A percentile compares a stretch with the other conserved stretches of the same genome.
These are phyloP conservation scores for Dryobota labecula DNA, from an alignment of 2,888 invertebrate species.

Conservation along the genomic window DNA sequence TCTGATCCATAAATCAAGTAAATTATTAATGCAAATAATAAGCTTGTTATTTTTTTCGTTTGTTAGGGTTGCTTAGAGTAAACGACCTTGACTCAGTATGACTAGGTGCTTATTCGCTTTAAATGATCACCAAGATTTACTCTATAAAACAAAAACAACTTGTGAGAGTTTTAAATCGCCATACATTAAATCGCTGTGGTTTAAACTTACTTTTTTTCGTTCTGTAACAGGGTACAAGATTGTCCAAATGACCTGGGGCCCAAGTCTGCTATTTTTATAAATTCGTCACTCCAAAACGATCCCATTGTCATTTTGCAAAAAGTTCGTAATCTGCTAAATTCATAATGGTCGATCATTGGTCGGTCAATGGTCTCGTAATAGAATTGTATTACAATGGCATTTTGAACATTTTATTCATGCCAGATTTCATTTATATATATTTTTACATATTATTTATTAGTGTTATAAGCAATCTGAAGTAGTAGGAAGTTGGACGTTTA, in stretches of 20 bases:
- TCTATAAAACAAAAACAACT: conserved; percentile 23
- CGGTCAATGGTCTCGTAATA: too few relatives aligned
- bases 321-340: too few relatives aligned
- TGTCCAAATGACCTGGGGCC: background rate
- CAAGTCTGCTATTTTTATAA: too few relatives aligned
- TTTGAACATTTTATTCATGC: too few relatives aligned
- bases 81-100: conserved; percentile 43
- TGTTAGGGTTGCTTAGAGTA: conserved; percentile 8
- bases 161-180: background rate
- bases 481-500: too few relatives aligned
- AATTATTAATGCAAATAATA: conserved; percentile 9
- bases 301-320: too few relatives aligned
- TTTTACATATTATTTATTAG: too few relatives aligned
- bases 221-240: background rate
- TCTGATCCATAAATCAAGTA: background rate
- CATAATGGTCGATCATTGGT: too few relatives aligned
- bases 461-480: too few relatives aligned
- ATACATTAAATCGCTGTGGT: background rate
- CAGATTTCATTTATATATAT: too few relatives aligned
- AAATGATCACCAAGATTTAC: background rate
- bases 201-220: background rate
- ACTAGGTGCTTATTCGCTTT: conserved; percentile 4
- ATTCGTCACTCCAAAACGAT: too few relatives aligned
- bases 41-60: conserved; percentile 2
- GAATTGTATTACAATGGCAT: too few relatives aligned